Evolutionary conservation across 2,888 invertebrate genomes (phyloP).

Genomic region (Cynaeus angustus): DNA sequence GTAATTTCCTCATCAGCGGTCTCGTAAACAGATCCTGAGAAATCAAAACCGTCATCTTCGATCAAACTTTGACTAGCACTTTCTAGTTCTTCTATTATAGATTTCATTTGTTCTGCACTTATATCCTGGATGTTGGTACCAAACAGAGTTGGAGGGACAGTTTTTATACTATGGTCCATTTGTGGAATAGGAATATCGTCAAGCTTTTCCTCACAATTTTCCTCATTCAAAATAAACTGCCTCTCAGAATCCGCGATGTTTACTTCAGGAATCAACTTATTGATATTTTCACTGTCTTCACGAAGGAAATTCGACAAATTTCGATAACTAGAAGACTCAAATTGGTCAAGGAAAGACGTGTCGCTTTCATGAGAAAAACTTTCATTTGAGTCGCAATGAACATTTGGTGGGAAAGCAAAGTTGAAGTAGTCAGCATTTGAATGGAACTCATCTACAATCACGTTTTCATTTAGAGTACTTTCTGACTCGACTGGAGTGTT

Average conservation of each 20-base stretch:
- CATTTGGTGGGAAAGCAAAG: too few species aligned
- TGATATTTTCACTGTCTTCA: conserved; percentile 52
- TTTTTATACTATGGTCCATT: too few species aligned
- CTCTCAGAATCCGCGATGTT: conserved; percentile 41
- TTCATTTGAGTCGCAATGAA: too few species aligned
- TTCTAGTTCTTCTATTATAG: conserved; percentile 25
- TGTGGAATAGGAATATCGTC: not conserved
- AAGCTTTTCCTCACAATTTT: too few species aligned
- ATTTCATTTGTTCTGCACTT: conserved; percentile 8
- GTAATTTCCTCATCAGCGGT: not conserved
- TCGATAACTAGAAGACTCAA: conserved; percentile 46
- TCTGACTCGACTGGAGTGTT: too few species aligned
- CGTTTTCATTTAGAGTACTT: conserved; percentile 3
- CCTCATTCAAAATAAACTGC: not conserved
- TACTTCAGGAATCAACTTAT: conserved; percentile 56
- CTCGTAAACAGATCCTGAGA: not conserved
- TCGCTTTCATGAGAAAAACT: not conserved
- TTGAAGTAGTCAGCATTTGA: too few species aligned
- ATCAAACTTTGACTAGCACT: conserved; percentile 18
- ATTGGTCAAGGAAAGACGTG: not conserved
- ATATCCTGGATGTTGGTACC: not conserved
- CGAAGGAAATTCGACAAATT: conserved; percentile 51
- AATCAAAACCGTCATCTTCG: conserved; percentile 28
- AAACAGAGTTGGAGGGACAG: not conserved
- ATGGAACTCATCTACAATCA: not conserved